Percentiles rank a stretch among this genome's conserved stretches.
Evolutionary conservation across 2,113 vertebrate genomes (phyloP).

Genomic region (Phainopepla nitens): DNA sequence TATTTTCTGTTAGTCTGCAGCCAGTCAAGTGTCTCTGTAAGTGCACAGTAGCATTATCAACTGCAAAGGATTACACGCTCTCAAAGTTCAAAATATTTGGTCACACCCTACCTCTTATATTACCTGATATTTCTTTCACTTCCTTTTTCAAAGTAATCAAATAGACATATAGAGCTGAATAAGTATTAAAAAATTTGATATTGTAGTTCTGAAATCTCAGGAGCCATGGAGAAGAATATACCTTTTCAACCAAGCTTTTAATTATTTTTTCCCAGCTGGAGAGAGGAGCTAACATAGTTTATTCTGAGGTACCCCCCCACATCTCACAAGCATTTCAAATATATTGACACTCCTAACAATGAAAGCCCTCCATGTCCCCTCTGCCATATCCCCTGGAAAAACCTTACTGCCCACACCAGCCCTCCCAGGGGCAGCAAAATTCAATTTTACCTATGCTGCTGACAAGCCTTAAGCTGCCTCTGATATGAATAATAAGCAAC

Average conservation of each 20-base stretch:
- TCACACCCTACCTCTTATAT: not conserved
- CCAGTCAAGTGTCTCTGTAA: not conserved
- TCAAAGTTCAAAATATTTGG: not conserved
- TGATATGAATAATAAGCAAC: slow-evolving; percentile 38
- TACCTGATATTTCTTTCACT: not conserved
- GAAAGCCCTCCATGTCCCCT: not conserved
- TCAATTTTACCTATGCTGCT: not conserved
- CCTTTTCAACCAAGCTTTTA: not conserved
- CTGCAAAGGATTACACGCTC: not conserved
- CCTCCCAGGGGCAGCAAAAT: slow-evolving; percentile 19
- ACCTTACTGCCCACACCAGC: not conserved
- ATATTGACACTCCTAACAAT: not conserved
- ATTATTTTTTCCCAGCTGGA: not conserved
- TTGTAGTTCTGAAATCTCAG: not conserved
- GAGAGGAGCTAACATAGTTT: not conserved
- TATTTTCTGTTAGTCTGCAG: not conserved
- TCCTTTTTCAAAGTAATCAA: not conserved
- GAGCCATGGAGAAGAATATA: not conserved
- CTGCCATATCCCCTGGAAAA: not conserved
- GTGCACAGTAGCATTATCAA: not conserved
- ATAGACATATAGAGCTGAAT: not conserved
- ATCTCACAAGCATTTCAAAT: not conserved
- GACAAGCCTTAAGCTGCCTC: slow-evolving; percentile 18
- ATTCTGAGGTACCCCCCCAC: not conserved
- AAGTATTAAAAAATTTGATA: not conserved